Percentiles rank a stretch among this genome's conserved stretches.
Evolutionary conservation across 2,888 invertebrate species (phyloP).

Genomic region (Blastobasis adustella): DNA sequence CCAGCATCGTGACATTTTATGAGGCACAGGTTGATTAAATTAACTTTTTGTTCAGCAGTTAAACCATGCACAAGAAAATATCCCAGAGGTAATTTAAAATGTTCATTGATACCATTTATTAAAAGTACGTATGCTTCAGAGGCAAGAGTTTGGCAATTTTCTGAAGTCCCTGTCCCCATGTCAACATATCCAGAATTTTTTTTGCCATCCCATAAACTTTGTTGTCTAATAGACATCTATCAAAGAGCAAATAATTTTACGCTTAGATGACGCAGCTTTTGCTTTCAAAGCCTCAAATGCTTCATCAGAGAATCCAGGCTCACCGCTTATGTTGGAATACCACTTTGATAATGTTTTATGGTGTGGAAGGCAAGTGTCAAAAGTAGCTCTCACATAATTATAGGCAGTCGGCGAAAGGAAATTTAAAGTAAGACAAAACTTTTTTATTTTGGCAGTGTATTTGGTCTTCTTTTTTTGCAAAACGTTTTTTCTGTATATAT

Average conservation of each 20-base stretch:
- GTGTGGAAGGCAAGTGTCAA: slow-evolving; percentile 8
- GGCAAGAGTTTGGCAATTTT: slow-evolving; percentile 1
- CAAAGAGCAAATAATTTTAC: slow-evolving; percentile 14
- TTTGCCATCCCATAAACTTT: slow-evolving; percentile 13
- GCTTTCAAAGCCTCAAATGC: slow-evolving; percentile 9
- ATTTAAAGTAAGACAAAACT: slow-evolving; percentile 2
- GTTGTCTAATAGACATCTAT: slow-evolving; percentile 22
- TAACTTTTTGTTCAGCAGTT: slow-evolving; percentile 14
- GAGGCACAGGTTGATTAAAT: slow-evolving; percentile 14
- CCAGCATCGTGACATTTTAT: slow-evolving; percentile 18
- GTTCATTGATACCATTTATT: slow-evolving; percentile 23
- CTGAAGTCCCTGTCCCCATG: no score
- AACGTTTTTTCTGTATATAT: slow-evolving; percentile 2
- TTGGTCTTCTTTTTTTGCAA: slow-evolving; percentile 1
- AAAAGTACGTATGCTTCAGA: slow-evolving; percentile 21
- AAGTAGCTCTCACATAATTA: slow-evolving; percentile 9
- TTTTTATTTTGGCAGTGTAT: neutral
- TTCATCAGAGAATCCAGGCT: slow-evolving; percentile 10
- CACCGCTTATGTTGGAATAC: slow-evolving; percentile 3
- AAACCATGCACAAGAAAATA: slow-evolving; percentile 26
- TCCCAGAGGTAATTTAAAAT: slow-evolving; percentile 27
- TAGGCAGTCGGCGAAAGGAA: slow-evolving; percentile 9
- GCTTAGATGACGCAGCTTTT: no score
- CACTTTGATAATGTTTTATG: slow-evolving; percentile 9
- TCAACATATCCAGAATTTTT: slow-evolving; percentile 11